phyloP scores from a whole-genome alignment of 2,888 invertebrate genomes.

The Carcina quercana region DNA sequence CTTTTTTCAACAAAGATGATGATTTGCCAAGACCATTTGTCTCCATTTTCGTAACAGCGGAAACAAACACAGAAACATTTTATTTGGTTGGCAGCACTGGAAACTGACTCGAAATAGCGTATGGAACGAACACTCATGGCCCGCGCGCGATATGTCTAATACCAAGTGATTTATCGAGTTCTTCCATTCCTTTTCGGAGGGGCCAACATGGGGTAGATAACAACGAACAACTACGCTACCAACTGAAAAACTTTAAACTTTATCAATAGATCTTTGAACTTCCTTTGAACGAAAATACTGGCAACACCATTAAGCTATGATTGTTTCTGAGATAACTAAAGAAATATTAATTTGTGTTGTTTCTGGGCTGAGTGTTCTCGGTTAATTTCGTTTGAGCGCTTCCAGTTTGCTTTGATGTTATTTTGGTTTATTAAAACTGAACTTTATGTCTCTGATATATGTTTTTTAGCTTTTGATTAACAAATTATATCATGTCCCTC shows the following conservation, averaged over 20 bases:
- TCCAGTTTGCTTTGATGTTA: too few species aligned
- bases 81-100: too few species aligned
- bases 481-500: too few species aligned
- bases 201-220: conserved; percentile 31
- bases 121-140: conserved; percentile 23
- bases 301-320: neutral
- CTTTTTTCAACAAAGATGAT: too few species aligned
- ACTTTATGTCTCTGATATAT: too few species aligned
- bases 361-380: neutral
- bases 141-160: conserved; percentile 45
- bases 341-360: neutral
- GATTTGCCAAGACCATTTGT: too few species aligned
- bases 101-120: conserved; percentile 18
- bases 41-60: conserved; percentile 24
- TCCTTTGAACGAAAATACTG: neutral
- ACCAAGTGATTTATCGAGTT: conserved; percentile 61
- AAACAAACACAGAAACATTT: too few species aligned
- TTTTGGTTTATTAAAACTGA: too few species aligned
- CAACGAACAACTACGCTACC: conserved; percentile 8
- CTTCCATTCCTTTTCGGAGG: conserved; percentile 38
- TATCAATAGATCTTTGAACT: conserved; percentile 5
- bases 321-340: neutral
- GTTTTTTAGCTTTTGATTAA: too few species aligned
- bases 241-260: conserved; percentile 6
- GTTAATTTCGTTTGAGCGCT: neutral